Percentiles rank a stretch among this genome's conserved stretches.
phyloP scores from a whole-genome alignment of 1,140 invertebrate species.

The Dermatophagoides farinae region DNA sequence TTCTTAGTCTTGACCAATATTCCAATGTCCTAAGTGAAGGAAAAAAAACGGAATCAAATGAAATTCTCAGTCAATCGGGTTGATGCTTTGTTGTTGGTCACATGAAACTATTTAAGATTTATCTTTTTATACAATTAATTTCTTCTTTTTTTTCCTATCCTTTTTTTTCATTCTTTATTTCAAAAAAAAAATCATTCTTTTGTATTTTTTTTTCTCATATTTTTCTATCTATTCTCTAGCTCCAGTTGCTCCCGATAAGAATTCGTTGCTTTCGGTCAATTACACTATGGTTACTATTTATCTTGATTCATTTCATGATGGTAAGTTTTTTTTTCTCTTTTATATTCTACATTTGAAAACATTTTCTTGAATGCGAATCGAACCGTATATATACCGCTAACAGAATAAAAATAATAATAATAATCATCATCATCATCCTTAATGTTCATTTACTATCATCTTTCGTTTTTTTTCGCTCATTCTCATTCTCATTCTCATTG shows the following conservation, averaged over 20 bases:
- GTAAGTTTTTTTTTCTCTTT: constrained; percentile 6
- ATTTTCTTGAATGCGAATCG: background rate
- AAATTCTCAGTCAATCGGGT: background rate
- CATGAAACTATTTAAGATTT: background rate
- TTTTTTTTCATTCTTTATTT: background rate
- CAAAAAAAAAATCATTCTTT: background rate
- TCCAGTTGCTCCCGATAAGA: constrained; percentile 20
- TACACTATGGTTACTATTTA: constrained; percentile 28
- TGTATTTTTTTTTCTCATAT: background rate
- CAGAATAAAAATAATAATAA: background rate
- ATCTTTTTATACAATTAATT: background rate
- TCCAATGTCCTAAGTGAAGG: too few relatives aligned
- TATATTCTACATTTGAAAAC: background rate
- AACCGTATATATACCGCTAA: too few relatives aligned
- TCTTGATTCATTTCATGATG: constrained; percentile 31
- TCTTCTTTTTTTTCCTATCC: background rate
- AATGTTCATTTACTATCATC: background rate
- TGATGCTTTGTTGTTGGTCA: background rate
- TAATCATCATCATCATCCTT: background rate
- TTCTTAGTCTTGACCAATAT: too few relatives aligned
- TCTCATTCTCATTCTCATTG: background rate
- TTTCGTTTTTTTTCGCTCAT: background rate
- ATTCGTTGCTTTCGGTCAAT: constrained; percentile 22
- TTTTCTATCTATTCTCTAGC: constrained; percentile 13
- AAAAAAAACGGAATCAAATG: too few relatives aligned